Evolutionary conservation across 2,888 invertebrate species (phyloP).

Genomic region (Eupithecia inturbata): DNA sequence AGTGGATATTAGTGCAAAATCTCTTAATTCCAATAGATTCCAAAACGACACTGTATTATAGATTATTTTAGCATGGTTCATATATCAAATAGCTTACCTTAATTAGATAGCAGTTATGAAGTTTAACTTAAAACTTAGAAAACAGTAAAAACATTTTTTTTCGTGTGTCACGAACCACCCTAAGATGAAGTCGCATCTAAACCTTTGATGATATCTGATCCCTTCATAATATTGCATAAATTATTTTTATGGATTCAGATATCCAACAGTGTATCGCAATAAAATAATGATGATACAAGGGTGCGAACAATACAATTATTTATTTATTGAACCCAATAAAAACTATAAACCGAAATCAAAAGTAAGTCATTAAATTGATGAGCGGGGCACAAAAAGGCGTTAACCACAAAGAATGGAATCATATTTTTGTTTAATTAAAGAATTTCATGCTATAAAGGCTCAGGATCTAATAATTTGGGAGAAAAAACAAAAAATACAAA

Average conservation of each 20-base stretch:
- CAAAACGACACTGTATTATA: too few species aligned
- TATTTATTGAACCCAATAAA: constrained; percentile 44
- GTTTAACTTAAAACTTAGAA: too few species aligned
- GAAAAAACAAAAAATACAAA: constrained; percentile 44
- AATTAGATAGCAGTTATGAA: too few species aligned
- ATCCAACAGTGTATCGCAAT: constrained; percentile 12
- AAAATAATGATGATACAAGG: constrained; percentile 28
- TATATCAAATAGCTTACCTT: too few species aligned
- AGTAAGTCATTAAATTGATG: constrained; percentile 77
- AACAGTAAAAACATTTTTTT: too few species aligned
- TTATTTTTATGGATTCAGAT: neutral
- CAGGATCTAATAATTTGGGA: constrained; percentile 63
- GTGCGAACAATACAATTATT: constrained; percentile 44
- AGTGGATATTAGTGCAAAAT: too few species aligned
- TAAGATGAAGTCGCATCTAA: neutral
- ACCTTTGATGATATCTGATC: neutral
- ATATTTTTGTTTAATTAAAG: constrained; percentile 79
- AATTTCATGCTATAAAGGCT: constrained; percentile 76
- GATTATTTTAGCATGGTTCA: too few species aligned
- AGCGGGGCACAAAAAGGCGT: constrained; percentile 76
- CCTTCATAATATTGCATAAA: neutral
- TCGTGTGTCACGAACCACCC: too few species aligned
- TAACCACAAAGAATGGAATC: constrained; percentile 71
- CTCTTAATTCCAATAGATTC: too few species aligned
- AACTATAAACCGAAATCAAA: constrained; percentile 65